phyloP scores from a whole-genome alignment of 2,113 vertebrate genomes.

The Pachypanchax playfairii region DNA sequence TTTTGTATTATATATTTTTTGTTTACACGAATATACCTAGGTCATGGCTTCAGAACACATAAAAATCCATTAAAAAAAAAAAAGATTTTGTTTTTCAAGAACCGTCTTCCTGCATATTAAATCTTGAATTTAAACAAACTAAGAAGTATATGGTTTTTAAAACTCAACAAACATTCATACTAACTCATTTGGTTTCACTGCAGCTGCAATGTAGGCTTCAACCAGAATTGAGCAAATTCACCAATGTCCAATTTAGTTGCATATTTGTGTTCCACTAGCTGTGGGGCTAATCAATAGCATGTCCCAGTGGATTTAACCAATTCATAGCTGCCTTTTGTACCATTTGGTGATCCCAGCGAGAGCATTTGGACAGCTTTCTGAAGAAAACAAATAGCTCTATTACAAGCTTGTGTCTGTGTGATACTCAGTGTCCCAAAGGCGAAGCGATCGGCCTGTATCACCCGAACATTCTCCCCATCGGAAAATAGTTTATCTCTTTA shows the following conservation, averaged over 20 bases:
- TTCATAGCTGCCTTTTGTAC: slow-evolving; percentile 74
- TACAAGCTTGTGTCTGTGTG: slow-evolving; percentile 73
- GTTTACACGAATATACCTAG: too few species aligned
- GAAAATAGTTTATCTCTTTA: slow-evolving; percentile 30
- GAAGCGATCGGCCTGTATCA: slow-evolving; percentile 62
- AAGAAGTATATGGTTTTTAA: not conserved
- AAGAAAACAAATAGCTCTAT: slow-evolving; percentile 84
- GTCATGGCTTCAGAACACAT: too few species aligned
- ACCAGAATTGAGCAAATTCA: slow-evolving; percentile 14
- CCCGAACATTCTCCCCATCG: slow-evolving; percentile 55
- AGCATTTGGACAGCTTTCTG: slow-evolving; percentile 71
- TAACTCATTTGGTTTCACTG: slow-evolving; percentile 29
- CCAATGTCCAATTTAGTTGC: slow-evolving; percentile 69
- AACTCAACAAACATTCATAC: not conserved
- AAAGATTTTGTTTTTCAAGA: too few species aligned
- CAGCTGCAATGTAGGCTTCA: slow-evolving; percentile 2
- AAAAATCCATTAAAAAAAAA: too few species aligned
- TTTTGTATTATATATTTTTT: slow-evolving; percentile 63
- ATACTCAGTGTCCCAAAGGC: slow-evolving; percentile 76
- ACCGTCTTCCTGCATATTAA: too few species aligned
- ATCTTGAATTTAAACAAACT: not conserved
- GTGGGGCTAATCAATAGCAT: slow-evolving; percentile 74
- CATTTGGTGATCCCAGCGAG: slow-evolving; percentile 55
- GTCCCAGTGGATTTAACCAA: slow-evolving; percentile 68
- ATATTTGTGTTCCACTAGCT: slow-evolving; percentile 70